Percentiles rank a stretch among this genome's conserved stretches.
Evolutionary conservation across 2,888 invertebrate genomes (phyloP).

Genomic region (Folsomia manolachei): DNA sequence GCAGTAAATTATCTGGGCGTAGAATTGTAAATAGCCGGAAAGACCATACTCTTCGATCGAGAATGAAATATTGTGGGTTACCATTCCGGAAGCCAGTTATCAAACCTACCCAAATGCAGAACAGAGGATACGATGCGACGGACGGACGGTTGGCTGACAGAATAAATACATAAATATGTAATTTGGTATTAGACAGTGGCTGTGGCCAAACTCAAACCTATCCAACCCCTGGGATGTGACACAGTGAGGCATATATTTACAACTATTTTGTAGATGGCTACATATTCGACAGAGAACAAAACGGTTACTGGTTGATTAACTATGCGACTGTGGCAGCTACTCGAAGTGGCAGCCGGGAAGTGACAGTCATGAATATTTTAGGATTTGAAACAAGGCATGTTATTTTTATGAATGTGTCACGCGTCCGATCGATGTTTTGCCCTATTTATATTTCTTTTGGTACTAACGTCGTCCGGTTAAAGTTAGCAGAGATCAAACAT

Average conservation of each 20-base stretch:
- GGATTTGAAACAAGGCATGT: neutral
- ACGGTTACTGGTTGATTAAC: no score
- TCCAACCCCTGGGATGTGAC: no score
- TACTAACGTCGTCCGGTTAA: no score
- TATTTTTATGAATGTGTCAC: neutral
- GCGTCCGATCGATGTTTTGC: no score
- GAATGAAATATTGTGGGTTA: neutral
- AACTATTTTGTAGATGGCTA: no score
- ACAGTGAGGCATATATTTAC: no score
- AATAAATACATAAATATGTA: neutral
- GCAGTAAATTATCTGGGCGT: neutral
- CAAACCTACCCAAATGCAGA: neutral
- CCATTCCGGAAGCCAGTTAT: neutral
- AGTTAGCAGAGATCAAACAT: no score
- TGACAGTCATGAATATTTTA: conserved; percentile 2
- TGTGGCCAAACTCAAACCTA: neutral
- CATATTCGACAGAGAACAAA: no score
- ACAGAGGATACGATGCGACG: neutral
- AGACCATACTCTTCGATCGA: neutral
- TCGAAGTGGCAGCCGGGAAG: neutral
- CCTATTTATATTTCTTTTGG: no score
- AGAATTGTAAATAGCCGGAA: neutral
- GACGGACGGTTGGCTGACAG: neutral
- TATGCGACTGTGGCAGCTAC: no score
- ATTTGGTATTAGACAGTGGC: neutral